Percentiles rank a stretch among this genome's conserved stretches.
phyloP scores from a whole-genome alignment of 2,113 vertebrate species.

The Recurvirostra avosetta region DNA sequence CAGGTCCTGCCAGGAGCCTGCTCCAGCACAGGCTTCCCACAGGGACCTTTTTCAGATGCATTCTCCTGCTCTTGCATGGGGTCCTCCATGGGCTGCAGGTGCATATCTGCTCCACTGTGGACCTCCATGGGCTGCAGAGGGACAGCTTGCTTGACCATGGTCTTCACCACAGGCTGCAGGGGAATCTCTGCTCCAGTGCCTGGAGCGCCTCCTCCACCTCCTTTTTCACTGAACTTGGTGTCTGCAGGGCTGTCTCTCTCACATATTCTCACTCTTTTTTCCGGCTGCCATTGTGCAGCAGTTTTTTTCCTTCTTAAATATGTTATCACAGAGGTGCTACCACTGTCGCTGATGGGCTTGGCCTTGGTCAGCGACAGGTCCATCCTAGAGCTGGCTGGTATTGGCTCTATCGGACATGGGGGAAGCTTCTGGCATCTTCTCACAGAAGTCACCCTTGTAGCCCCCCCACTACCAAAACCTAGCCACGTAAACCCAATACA shows the following conservation, averaged over 20 bases:
- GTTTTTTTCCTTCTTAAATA: not conserved
- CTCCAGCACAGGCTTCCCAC: rapidly evolving
- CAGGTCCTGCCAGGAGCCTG: not conserved
- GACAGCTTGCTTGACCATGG: not conserved
- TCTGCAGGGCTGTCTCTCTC: not conserved
- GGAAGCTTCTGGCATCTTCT: not conserved
- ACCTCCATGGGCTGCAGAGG: not conserved
- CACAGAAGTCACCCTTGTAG: not conserved
- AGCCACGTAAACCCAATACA: not conserved
- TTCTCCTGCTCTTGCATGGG: rapidly evolving
- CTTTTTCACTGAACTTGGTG: not conserved
- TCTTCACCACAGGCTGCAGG: not conserved
- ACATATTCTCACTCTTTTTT: not conserved
- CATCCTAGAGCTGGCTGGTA: rapidly evolving
- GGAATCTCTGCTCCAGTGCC: rapidly evolving
- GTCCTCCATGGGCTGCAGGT: not conserved
- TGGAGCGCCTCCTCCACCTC: rapidly evolving
- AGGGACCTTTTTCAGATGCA: rapidly evolving
- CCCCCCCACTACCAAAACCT: not conserved
- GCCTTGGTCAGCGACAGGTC: rapidly evolving
- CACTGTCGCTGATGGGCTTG: rapidly evolving
- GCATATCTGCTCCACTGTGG: not conserved
- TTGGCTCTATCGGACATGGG: rapidly evolving
- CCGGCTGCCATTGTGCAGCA: not conserved
- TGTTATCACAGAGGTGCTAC: not conserved